Evolutionary conservation across 64 coral and sea anemone species (phyloP).

Genomic region (Trachythela sp.): DNA sequence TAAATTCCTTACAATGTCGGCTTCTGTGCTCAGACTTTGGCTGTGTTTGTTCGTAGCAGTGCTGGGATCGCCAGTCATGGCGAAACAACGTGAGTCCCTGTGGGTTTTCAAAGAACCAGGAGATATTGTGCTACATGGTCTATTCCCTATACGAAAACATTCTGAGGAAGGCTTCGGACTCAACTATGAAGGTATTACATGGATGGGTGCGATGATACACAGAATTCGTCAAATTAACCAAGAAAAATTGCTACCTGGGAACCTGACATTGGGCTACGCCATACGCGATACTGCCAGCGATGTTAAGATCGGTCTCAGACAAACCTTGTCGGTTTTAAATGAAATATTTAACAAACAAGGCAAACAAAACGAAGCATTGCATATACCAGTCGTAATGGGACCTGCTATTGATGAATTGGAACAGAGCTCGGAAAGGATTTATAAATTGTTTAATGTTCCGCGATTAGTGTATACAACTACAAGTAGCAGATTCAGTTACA

Average conservation of each 20-base stretch:
- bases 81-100: neutral
- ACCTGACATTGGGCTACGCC: neutral
- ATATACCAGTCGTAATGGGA: slow-evolving; percentile 3
- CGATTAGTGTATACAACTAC: neutral
- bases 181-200: neutral
- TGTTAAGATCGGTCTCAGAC: neutral
- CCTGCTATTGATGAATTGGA: neutral
- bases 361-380: neutral
- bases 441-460: neutral
- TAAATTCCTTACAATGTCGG: neutral
- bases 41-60: neutral
- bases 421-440: neutral
- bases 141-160: neutral
- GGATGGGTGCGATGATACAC: neutral
- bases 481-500: neutral
- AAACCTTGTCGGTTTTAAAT: neutral
- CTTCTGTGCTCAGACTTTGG: neutral
- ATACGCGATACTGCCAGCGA: neutral
- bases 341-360: neutral
- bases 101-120: neutral
- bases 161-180: neutral
- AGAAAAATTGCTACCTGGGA: neutral
- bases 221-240: neutral
- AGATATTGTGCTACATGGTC: neutral
- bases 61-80: neutral